Conservation (phyloP, 2,113 vertebrate genomes). For the Pedionomus torquatus region DNA sequence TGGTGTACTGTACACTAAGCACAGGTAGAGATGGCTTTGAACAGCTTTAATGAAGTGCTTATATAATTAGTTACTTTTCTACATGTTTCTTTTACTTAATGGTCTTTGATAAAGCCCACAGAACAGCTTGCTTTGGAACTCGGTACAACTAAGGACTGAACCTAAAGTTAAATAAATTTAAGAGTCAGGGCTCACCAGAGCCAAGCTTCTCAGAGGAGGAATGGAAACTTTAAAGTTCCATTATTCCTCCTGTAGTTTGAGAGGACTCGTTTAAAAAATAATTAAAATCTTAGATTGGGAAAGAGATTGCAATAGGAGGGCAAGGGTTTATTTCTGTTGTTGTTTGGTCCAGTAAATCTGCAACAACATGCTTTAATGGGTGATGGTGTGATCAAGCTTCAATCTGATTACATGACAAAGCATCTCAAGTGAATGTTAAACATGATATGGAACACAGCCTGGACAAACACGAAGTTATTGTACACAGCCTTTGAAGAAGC, state of each 20-base stretch:
- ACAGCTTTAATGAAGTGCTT: background rate
- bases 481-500: background rate
- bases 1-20: background rate
- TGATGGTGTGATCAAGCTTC: background rate
- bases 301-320: background rate
- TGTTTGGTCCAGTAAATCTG: background rate
- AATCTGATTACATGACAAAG: background rate
- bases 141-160: background rate
- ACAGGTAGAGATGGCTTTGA: background rate
- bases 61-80: background rate
- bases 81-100: background rate
- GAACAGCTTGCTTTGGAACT: background rate
- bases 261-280: background rate
- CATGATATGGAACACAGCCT: background rate
- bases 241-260: background rate
- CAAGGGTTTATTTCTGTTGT: background rate
- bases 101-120: background rate
- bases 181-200: background rate
- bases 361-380: background rate
- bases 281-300: background rate
- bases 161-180: background rate
- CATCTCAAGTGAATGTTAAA: background rate
- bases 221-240: rapidly evolving
- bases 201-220: background rate
- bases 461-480: background rate